These are phyloP conservation scores for Luehdorfia chinensis DNA, from an alignment of 1,140 invertebrate genomes.

Conservation along the genomic window DNA sequence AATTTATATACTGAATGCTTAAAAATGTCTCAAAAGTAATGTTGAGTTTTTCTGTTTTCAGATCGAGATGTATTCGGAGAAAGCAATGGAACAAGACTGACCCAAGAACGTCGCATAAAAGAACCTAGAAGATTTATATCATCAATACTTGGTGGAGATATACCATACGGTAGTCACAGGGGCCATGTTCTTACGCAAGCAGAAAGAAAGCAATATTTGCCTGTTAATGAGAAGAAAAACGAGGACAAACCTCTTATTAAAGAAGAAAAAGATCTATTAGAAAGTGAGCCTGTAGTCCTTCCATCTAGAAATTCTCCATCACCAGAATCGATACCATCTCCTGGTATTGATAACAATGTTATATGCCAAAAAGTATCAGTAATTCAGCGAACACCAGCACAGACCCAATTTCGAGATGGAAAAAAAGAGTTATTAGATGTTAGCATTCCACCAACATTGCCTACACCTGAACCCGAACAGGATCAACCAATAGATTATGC, in stretches of 20 bases:
- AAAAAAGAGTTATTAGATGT: slow-evolving; percentile 76
- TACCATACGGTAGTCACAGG: slow-evolving; percentile 84
- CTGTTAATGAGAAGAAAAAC: slow-evolving; percentile 74
- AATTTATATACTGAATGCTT: too few relatives aligned
- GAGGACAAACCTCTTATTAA: slow-evolving; percentile 65
- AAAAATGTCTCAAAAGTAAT: slow-evolving; percentile 12
- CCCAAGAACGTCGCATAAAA: slow-evolving; percentile 53
- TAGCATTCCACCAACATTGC: slow-evolving; percentile 67
- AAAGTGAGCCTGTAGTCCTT: slow-evolving; percentile 61
- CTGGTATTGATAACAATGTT: slow-evolving; percentile 72
- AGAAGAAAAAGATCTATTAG: slow-evolving; percentile 65
- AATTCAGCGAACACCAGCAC: slow-evolving; percentile 87
- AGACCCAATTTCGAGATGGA: slow-evolving; percentile 71
- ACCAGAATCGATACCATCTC: slow-evolving; percentile 63
- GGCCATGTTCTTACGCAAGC: slow-evolving; percentile 86
- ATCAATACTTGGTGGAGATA: slow-evolving; percentile 85
- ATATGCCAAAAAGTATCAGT: slow-evolving; percentile 84
- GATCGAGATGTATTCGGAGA: slow-evolving; percentile 73
- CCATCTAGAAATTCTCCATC: slow-evolving; percentile 73
- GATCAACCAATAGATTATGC: slow-evolving; percentile 93
- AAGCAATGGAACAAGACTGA: slow-evolving; percentile 38
- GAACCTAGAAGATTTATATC: slow-evolving; percentile 84
- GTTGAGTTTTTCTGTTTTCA: slow-evolving; percentile 45
- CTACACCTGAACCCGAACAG: slow-evolving; percentile 80
- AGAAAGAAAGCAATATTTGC: slow-evolving; percentile 87